Conservation (phyloP, 2,888 invertebrate genomes). For the Liopterus haemorrhoidalis region DNA sequence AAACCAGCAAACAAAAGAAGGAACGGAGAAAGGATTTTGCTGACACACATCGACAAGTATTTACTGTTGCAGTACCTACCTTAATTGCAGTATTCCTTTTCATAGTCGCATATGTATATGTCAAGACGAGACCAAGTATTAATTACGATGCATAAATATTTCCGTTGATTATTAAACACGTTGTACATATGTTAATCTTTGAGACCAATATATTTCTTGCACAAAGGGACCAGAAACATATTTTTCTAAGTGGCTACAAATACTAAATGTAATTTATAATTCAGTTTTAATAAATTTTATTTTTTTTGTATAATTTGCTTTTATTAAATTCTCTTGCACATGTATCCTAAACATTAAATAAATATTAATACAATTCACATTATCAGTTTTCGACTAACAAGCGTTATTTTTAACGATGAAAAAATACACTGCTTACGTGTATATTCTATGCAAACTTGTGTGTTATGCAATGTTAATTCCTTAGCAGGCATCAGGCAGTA, state of each 20-base stretch:
- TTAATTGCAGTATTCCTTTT: conserved; percentile 63
- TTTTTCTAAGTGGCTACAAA: conserved; percentile 19
- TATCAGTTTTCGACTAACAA: conserved; percentile 9
- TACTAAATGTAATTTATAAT: conserved; percentile 16
- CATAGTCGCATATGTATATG: conserved; percentile 70
- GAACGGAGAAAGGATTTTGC: conserved; percentile 79
- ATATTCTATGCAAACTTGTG: no score
- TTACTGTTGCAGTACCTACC: conserved; percentile 70
- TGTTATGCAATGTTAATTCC: no score
- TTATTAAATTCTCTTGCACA: conserved; percentile 12
- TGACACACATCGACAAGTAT: conserved; percentile 70
- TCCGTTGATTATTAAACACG: conserved; percentile 19
- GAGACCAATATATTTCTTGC: no score
- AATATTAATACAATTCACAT: conserved; percentile 18
- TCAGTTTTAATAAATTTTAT: conserved; percentile 8
- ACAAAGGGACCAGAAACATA: conserved; percentile 21
- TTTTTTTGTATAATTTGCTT: conserved; percentile 8
- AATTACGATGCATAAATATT: conserved; percentile 23
- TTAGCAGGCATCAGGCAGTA: no score
- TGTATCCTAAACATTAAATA: conserved; percentile 15
- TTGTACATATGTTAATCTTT: no score
- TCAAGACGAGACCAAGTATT: conserved; percentile 65
- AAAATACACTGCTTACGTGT: conserved; percentile 9
- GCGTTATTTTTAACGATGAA: not conserved
- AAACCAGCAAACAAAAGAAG: conserved; percentile 75